Percentiles rank a stretch among this genome's conserved stretches.
These are phyloP conservation scores for Netelia inedita DNA, from an alignment of 2,888 invertebrate genomes.

Conservation along the genomic window DNA sequence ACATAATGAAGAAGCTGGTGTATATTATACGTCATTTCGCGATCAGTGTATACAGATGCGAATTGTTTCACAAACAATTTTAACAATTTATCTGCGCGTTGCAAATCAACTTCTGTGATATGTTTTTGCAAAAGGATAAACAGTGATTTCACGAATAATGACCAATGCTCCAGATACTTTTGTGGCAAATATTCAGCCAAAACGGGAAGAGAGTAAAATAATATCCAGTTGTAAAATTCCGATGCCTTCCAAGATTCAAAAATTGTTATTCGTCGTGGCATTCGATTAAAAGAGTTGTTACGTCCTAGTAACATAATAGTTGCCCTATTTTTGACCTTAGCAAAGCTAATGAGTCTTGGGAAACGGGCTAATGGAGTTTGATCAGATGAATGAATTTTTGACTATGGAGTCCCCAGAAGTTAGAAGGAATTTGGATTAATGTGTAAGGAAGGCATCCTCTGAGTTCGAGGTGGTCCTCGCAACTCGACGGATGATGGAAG, in stretches of 20 bases:
- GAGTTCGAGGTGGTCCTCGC: too few relatives aligned
- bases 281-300: too few relatives aligned
- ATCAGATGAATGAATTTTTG: too few relatives aligned
- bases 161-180: slow-evolving; percentile 71
- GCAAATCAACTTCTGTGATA: slow-evolving; percentile 57
- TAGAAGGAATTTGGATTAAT: too few relatives aligned
- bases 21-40: slow-evolving; percentile 69
- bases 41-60: slow-evolving; percentile 59
- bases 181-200: slow-evolving; percentile 63
- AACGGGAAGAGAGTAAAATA: slow-evolving; percentile 71
- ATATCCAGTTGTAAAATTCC: slow-evolving; percentile 68
- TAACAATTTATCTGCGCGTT: slow-evolving; percentile 59
- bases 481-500: too few relatives aligned
- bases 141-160: slow-evolving; percentile 66
- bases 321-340: too few relatives aligned
- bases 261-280: too few relatives aligned
- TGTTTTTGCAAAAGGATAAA: slow-evolving; percentile 65
- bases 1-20: slow-evolving; percentile 72
- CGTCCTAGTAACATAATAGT: too few relatives aligned
- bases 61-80: slow-evolving; percentile 70
- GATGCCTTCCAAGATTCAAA: slow-evolving; percentile 67
- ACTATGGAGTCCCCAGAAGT: too few relatives aligned
- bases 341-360: too few relatives aligned
- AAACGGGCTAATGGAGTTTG: too few relatives aligned
- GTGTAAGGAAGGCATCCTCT: too few relatives aligned